Conservation (phyloP, 2,888 invertebrate species). For the Zhuqinia jingwanae region DNA sequence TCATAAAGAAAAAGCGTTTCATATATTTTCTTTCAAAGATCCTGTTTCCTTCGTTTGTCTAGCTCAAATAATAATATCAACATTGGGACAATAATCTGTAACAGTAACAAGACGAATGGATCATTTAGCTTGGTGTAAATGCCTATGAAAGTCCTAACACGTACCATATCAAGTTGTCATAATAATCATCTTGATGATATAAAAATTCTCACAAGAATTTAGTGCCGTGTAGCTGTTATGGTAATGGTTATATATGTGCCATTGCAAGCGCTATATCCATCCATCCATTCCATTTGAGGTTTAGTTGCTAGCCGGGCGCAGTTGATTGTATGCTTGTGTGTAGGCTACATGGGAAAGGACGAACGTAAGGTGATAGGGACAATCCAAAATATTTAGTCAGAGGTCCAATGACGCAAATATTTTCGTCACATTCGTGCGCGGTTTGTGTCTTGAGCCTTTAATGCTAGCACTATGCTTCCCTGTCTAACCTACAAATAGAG, state of each 20-base stretch:
- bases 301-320: not conserved
- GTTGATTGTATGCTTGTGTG: not conserved
- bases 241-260: not conserved
- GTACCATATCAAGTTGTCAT: no score
- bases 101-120: no score
- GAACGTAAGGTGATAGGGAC: conserved; percentile 42
- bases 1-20: no score
- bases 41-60: no score
- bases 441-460: conserved; percentile 48
- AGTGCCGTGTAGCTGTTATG: no score
- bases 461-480: conserved; percentile 1
- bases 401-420: conserved; percentile 75
- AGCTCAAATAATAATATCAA: no score
- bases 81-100: no score
- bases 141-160: no score
- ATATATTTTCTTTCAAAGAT: no score
- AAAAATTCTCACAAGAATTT: no score
- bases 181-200: no score
- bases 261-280: not conserved
- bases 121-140: no score
- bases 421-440: conserved; percentile 75
- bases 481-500: not conserved
- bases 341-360: not conserved
- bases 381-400: conserved; percentile 55
- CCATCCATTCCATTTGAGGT: not conserved